Evolutionary conservation across 2,797 vertebrate genomes (phyloP).

Genomic region (Balearica regulorum): DNA sequence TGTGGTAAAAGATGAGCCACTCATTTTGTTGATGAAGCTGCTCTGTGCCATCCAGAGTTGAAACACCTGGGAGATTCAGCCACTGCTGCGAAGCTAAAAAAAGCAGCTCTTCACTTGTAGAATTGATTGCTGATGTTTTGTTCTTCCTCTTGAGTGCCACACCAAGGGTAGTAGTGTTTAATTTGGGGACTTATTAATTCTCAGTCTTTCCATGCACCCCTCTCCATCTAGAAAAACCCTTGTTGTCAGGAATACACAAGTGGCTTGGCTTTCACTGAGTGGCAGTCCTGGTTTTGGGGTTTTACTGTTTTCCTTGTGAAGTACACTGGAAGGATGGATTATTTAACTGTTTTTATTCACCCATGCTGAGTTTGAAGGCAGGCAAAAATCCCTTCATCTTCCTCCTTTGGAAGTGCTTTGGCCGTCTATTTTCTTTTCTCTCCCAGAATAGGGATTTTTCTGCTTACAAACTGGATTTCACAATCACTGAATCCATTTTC

Average conservation of each 20-base stretch:
- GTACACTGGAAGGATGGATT: background rate
- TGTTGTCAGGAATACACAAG: background rate
- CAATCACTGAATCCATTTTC: constrained; percentile 4
- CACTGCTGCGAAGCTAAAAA: background rate
- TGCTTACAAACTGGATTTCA: constrained; percentile 15
- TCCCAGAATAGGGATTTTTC: constrained; percentile 5
- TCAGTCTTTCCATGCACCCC: background rate
- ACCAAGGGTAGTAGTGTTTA: background rate
- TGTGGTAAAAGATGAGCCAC: background rate
- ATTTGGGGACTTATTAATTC: background rate
- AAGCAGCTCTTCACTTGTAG: background rate
- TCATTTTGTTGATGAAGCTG: background rate
- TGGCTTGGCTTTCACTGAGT: background rate
- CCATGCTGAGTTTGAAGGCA: background rate
- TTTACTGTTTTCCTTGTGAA: background rate
- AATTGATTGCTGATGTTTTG: background rate
- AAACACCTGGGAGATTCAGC: background rate
- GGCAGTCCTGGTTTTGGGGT: background rate
- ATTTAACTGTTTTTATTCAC: background rate
- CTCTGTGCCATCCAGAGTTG: rapidly evolving
- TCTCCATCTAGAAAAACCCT: background rate
- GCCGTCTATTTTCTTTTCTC: background rate
- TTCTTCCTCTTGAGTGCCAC: background rate
- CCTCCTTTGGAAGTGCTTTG: background rate
- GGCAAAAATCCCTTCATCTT: background rate